Base-by-base conservation (phyloP, 2,888 invertebrate genomes). In the Pachycephus smyrnensis region DNA sequence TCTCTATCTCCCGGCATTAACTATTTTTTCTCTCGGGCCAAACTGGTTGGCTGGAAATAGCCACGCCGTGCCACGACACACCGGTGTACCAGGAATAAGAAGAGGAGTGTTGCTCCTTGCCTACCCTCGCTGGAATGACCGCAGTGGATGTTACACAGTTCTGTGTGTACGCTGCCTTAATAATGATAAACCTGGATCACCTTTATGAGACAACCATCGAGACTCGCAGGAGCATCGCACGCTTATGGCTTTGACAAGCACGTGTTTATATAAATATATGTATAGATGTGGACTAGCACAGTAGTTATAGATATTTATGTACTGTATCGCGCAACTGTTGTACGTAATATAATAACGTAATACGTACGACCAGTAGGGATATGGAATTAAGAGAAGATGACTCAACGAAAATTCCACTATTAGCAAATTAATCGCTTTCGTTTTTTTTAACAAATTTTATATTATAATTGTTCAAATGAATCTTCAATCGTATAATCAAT, bases 31-130 rank as follows among this genome's bases (percentile, higher is more conserved):
- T 35, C 35, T 55, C 68, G 76, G 69, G 73, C 76, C 73, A 79
- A 79, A 79, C 79, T 79, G 79, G 79, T 79, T 76, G 73, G 79
- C 73, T 76, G 79, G 68, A 79, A 79, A 79, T 79, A 79, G 74
- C 79, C 36, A 12, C 31, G 71, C 71, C 32, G 55, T 23, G 23
- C 55, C 55, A 55, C 55, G 55, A 55, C 55, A 55, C 55, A 55
- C 55, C 23, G 55, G 23, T 2, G 23, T 55, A 55, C 55, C 55
- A 55, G 55, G 55, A 55, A 55, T 55, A 55, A 55, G 55, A 55
- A 15, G 23, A 55, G 55, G 55, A 55, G 55, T 55, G 23, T 23
- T 55, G 55, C 55, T 55, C 55, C 55, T 55, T 55, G 55, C 55
- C 55, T 55, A 55, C 55, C 55, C 55, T 55, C 23, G 55, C 55